Percentiles rank a stretch among this genome's conserved stretches.
These are phyloP conservation scores for Mesochorus sp. DNA, from an alignment of 2,888 invertebrate genomes.

Conservation along the genomic window DNA sequence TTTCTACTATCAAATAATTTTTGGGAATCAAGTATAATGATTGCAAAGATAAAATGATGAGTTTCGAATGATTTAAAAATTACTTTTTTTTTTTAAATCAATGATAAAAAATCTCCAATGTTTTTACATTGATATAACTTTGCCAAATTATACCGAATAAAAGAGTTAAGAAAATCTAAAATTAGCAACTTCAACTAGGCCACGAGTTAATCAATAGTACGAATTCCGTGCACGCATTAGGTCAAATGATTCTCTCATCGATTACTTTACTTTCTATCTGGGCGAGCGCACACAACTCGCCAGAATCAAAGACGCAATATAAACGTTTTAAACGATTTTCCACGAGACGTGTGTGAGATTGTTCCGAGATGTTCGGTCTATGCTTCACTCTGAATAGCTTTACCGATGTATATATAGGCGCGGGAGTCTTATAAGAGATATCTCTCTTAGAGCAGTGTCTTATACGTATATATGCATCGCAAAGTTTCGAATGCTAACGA, in stretches of 20 bases:
- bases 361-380: conserved; percentile 43
- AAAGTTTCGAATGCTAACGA: conserved; percentile 41
- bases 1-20: too few relatives aligned
- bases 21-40: too few relatives aligned
- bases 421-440: conserved; percentile 6
- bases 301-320: conserved; percentile 16
- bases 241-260: conserved; percentile 51
- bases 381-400: conserved; percentile 16
- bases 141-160: too few relatives aligned
- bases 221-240: conserved; percentile 42
- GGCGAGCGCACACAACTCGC: too few relatives aligned
- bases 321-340: conserved; percentile 19
- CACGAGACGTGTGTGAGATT: conserved; percentile 42
- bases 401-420: not conserved
- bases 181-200: not conserved
- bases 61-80: too few relatives aligned
- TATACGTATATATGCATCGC: conserved; percentile 3
- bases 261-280: conserved; percentile 53
- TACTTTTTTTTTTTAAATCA: too few relatives aligned
- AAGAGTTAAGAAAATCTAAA: not conserved
- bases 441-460: not conserved
- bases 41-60: too few relatives aligned
- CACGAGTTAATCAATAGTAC: conserved; percentile 31
- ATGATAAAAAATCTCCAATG: too few relatives aligned
- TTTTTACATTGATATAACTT: too few relatives aligned